These are phyloP conservation scores for Eutrigla gurnardus DNA, from an alignment of 2,797 vertebrate species.

Conservation along the genomic window DNA sequence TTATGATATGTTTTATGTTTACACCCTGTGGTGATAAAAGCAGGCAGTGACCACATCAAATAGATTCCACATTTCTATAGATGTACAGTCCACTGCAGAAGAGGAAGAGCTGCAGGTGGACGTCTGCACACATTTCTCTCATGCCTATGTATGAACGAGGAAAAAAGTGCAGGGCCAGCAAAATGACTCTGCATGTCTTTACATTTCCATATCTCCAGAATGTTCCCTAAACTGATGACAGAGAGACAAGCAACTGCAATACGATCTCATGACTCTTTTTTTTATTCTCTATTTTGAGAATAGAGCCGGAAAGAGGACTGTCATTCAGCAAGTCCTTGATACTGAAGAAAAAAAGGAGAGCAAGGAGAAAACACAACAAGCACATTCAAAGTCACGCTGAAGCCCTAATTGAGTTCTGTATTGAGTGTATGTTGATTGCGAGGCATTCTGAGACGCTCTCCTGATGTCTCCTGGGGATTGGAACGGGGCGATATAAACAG, in stretches of 20 bases:
- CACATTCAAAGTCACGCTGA: slow-evolving; percentile 65
- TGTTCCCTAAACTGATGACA: slow-evolving; percentile 40
- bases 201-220: slow-evolving; percentile 46
- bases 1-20: slow-evolving; percentile 14
- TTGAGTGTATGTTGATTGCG: slow-evolving; percentile 69
- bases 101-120: slow-evolving; percentile 7
- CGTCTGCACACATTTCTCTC: slow-evolving; percentile 16
- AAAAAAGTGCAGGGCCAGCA: slow-evolving; percentile 15
- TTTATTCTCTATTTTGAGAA: slow-evolving; percentile 52
- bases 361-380: slow-evolving; percentile 35
- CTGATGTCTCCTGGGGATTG: slow-evolving; percentile 60
- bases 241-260: slow-evolving; percentile 33
- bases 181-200: slow-evolving; percentile 28
- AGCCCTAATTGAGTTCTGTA: slow-evolving; percentile 74
- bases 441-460: slow-evolving; percentile 62
- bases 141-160: slow-evolving; percentile 25
- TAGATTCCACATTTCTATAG: slow-evolving; percentile 13
- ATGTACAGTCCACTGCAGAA: slow-evolving; percentile 3
- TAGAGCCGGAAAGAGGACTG: slow-evolving; percentile 27
- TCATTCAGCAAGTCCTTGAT: slow-evolving; percentile 65
- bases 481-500: slow-evolving; percentile 67
- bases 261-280: slow-evolving; percentile 40
- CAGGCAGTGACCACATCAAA: slow-evolving; percentile 12
- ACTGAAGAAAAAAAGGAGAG: slow-evolving; percentile 63
- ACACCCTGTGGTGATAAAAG: slow-evolving; percentile 9